Evolutionary conservation across 2,888 invertebrate species (phyloP).

Genomic region (Ashinkailepas kermadecensis): DNA sequence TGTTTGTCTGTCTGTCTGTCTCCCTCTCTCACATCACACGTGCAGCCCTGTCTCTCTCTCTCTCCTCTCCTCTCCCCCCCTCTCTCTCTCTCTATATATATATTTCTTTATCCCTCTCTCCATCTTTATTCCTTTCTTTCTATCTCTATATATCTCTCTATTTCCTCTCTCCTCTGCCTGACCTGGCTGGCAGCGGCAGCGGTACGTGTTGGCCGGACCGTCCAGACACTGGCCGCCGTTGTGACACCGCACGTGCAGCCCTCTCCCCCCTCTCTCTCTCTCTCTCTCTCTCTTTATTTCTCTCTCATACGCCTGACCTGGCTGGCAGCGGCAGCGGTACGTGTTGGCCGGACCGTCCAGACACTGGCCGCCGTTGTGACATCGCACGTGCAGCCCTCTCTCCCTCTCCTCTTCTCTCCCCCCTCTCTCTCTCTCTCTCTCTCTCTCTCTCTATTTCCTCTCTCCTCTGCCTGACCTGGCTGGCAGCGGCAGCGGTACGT

Average conservation of each 20-base stretch:
- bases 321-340: constrained; percentile 66
- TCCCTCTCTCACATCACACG: too few species aligned
- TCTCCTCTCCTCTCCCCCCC: not conserved
- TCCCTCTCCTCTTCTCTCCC: not conserved
- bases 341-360: constrained; percentile 73
- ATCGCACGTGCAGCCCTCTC: constrained; percentile 53
- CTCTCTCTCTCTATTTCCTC: not conserved
- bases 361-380: constrained; percentile 74
- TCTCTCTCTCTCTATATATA: too few species aligned
- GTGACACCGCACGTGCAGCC: constrained; percentile 59
- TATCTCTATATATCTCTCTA: not conserved
- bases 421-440: too few species aligned
- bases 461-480: constrained; percentile 48
- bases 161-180: not conserved
- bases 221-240: constrained; percentile 79
- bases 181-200: constrained; percentile 68
- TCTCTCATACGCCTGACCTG: constrained; percentile 48
- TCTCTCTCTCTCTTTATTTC: too few species aligned
- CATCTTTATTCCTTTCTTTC: not conserved
- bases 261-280: too few species aligned
- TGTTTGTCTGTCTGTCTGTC: too few species aligned
- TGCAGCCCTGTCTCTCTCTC: too few species aligned
- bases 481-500: constrained; percentile 70
- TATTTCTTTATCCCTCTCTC: too few species aligned
- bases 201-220: constrained; percentile 70